A percentile compares a stretch with the other conserved stretches of the same genome.
phyloP scores from a whole-genome alignment of 1,140 invertebrate genomes.

The Gonatopus flavifemur region DNA sequence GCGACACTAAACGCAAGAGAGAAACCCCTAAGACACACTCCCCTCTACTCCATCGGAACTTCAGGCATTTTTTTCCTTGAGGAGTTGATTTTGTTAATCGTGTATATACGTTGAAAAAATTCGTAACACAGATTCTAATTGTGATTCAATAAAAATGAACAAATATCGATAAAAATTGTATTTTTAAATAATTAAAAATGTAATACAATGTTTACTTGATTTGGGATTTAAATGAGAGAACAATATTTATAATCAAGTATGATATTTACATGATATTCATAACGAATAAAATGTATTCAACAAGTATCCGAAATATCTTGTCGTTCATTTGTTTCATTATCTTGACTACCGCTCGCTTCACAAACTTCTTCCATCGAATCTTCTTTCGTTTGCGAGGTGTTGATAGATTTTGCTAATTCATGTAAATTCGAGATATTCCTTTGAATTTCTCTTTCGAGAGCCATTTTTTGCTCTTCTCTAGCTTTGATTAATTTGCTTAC shows the following conservation, averaged over 20 bases:
- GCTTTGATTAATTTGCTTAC: conserved; percentile 32
- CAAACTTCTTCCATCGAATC: not conserved
- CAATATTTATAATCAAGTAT: no score
- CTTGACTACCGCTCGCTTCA: not conserved
- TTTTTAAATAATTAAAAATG: conserved; percentile 28
- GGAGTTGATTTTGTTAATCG: no score
- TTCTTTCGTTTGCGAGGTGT: not conserved
- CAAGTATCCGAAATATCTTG: not conserved
- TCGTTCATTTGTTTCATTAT: not conserved
- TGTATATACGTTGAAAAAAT: no score
- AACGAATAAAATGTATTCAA: no score
- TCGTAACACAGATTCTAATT: no score
- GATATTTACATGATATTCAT: not conserved
- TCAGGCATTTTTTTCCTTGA: no score
- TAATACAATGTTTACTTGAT: conserved; percentile 8
- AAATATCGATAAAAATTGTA: conserved; percentile 17
- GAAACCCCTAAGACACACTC: no score
- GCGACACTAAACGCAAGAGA: no score
- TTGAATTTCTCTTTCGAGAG: conserved; percentile 44
- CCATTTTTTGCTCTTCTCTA: conserved; percentile 37
- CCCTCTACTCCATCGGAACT: no score
- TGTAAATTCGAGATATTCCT: conserved; percentile 47
- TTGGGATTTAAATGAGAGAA: no score
- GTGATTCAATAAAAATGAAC: no score
- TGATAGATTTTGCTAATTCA: conserved; percentile 42